phyloP scores from a whole-genome alignment of 1,140 invertebrate genomes.

The Micrasema longulum region DNA sequence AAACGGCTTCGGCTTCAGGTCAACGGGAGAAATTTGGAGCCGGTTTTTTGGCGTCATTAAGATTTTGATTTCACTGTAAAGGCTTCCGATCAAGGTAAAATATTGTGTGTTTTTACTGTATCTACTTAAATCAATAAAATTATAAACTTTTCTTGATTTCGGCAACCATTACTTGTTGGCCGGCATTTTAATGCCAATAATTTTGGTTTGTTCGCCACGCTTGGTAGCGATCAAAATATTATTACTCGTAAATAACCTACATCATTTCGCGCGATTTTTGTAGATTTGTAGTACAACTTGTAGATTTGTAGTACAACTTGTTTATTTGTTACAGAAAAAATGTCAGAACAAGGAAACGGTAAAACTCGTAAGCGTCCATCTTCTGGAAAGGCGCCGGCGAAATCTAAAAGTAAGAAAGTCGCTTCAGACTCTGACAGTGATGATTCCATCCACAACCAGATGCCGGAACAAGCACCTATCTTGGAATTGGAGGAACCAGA shows the following conservation, averaged over 20 bases:
- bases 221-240: conserved; percentile 24
- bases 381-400: conserved; percentile 24
- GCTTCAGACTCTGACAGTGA: conserved; percentile 41
- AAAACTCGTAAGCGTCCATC: conserved; percentile 46
- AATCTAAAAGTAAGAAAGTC: conserved; percentile 40
- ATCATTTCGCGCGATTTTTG: background rate
- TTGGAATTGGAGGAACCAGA: conserved; percentile 31
- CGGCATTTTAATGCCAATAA: conserved; percentile 12
- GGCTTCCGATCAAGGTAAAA: background rate
- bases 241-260: background rate
- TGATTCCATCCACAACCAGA: conserved; percentile 22
- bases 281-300: background rate
- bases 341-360: conserved; percentile 50
- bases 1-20: conserved; percentile 20
- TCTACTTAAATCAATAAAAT: background rate
- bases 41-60: conserved; percentile 4
- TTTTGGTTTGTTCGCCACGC: conserved; percentile 15
- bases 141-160: background rate
- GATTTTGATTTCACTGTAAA: background rate
- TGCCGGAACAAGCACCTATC: conserved; percentile 11
- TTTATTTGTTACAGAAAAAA: conserved; percentile 27
- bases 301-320: background rate
- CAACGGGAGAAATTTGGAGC: conserved; percentile 8
- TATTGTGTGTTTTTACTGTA: background rate
- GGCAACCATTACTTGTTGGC: background rate